Base-by-base conservation (phyloP, 2,113 vertebrate species). In the Todiramphus saurophagus region DNA sequence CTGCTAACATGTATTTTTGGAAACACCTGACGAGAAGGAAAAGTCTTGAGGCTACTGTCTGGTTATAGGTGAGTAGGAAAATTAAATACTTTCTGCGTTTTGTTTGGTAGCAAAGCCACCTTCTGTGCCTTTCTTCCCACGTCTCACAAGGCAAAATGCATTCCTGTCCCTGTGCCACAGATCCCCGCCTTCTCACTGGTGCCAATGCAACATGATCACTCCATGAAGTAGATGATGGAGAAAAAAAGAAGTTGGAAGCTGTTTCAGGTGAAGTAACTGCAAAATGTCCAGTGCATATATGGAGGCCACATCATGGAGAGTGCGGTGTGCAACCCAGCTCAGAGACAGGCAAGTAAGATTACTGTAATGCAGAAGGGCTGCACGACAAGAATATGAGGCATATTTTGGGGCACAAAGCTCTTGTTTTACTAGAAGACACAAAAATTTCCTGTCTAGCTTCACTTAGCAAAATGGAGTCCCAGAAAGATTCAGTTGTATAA, bases 301-400 rank as follows among this genome's bases (percentile, higher is more conserved):
- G 64, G 77, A 80, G 14, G 10, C 15, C 31, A 12, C 0, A 1
- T 39, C n/a, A 28, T 16, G 17, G 43, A 18, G 24, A 21, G 5
- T 20, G 13, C 27, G 56, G 59, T 1, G 2, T 4, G 2, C 30
- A 69, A 48, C 17, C 28, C 31, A 59, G 21, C 28, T 30, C 53
- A 93, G 69, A 67, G 11, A 9, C 10, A 15, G 0, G 2, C 20
- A 5, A 50, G 46, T 53, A 92, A 77, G 53, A 23, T 37, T 56
- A 64, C 82, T 37, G 35, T 3, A 10, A 64, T 86, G 30, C 39
- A 17, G 43, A 81, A 80, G 41, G 74, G 23, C 15, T 0, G 0
- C 48, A 18, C 0, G 2, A 62, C 60, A 56, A 31, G 59, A 27
- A 20, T 50, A 10, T 0, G 1, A 33, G 25, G 12, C 5, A 6